phyloP scores from a whole-genome alignment of 2,113 vertebrate genomes.

The Erythrocercus mccallii region DNA sequence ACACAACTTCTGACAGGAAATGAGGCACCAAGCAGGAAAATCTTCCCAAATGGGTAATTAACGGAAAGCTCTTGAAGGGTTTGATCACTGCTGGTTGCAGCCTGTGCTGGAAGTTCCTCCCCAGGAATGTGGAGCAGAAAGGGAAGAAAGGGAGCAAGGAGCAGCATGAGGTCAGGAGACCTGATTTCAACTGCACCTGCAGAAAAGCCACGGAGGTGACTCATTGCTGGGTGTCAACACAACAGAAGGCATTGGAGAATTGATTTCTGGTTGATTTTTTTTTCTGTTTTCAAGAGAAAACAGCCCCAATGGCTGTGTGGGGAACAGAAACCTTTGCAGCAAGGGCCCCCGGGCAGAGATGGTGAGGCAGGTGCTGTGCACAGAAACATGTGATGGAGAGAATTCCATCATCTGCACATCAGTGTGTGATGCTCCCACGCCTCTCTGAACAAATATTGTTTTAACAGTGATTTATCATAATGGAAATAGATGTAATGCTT shows the following conservation, averaged over 20 bases:
- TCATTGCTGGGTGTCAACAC: background rate
- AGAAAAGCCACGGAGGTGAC: background rate
- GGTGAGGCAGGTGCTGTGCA: background rate
- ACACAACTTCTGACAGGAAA: background rate
- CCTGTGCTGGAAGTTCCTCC: background rate
- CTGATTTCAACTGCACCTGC: background rate
- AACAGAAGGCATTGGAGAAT: background rate
- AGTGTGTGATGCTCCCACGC: accelerated
- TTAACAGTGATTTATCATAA: background rate
- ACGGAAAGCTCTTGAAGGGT: background rate
- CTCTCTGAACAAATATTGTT: background rate
- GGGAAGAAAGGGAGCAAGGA: background rate
- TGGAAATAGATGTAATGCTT: background rate
- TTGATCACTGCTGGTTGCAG: background rate
- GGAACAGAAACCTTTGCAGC: background rate
- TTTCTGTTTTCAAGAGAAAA: background rate
- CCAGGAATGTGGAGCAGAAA: background rate
- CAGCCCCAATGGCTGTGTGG: background rate
- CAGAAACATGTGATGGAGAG: background rate
- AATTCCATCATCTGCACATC: background rate
- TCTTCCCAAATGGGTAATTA: background rate
- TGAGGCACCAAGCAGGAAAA: background rate
- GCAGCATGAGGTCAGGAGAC: background rate
- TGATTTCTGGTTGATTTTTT: too few relatives aligned
- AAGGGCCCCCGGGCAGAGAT: background rate